Evolutionary conservation across 2,113 vertebrate species (phyloP), one percentile per base, ranked within the genome.

Genomic region (Patagioenas fasciata): DNA sequence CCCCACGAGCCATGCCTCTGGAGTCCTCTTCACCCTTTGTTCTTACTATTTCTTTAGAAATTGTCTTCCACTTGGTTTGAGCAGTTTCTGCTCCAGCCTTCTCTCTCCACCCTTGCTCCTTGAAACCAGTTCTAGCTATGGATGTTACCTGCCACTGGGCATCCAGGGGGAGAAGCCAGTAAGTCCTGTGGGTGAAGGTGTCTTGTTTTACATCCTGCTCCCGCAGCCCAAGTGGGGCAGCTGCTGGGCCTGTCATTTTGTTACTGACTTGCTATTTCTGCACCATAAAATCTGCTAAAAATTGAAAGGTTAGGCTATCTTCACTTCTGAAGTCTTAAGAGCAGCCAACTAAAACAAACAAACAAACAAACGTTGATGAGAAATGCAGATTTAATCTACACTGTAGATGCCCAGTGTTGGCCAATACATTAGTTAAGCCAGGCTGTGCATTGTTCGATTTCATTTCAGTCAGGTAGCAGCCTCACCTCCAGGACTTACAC

Each of bases 1-100:
- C 10, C 36, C 8, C 5, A 19, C 0, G 0, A 80, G 14, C 18
- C 11, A 11, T 24, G 18, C 29, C 10, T 28, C 50, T 28, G 13
- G 6, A 54, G 26, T 69, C 32, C 42, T 86, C 48, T 54, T 58
- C 1, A 4, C 1, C 38, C 12, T 21, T 23, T 40, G 8, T 19
- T 69, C 44, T 36, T 57, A n/a, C 5, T 29, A 8, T 44, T 60
- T 36, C 42, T 77, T 65, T 32, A 56, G 4, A 81, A 88, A 50
- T 42, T 26, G 4, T 17, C 69, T 88, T 56, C 13, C 14, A 56
- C 5, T 65, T 16, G 38, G 47, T 18, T 23, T 67, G 13, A 67
- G 32, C 28, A 61, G 24, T 12, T 89, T 84, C 54, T 73, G 25
- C 25, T 69, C n/a, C 38, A 69, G 32, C 5, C 28, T 57, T 48